These are phyloP conservation scores for Bufotes viridis DNA, from an alignment of 2,797 vertebrate genomes.

Conservation along the genomic window DNA sequence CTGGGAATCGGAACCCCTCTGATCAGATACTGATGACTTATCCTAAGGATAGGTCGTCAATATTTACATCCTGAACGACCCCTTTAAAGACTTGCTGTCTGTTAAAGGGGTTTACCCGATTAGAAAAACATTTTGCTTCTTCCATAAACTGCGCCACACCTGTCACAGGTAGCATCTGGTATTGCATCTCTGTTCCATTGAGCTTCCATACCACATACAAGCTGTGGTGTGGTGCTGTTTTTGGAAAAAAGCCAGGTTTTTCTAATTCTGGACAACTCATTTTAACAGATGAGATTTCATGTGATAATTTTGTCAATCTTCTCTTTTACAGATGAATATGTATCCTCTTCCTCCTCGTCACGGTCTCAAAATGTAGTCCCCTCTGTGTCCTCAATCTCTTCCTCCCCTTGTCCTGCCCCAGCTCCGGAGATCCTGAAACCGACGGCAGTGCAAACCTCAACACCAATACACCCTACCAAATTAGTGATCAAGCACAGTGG, in stretches of 20 bases:
- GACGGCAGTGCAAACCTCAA: neutral
- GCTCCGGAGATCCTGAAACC: conserved; percentile 59
- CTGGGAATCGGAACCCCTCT: too few relatives aligned
- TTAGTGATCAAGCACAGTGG: conserved; percentile 91
- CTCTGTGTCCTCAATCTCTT: conserved; percentile 47
- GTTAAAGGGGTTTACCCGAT: neutral
- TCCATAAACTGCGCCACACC: too few relatives aligned
- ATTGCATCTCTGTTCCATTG: too few relatives aligned
- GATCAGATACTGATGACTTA: too few relatives aligned
- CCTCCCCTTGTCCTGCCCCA: conserved; percentile 40
- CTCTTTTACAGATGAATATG: conserved; percentile 84
- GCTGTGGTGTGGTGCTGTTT: too few relatives aligned
- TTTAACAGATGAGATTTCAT: neutral
- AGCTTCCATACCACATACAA: too few relatives aligned
- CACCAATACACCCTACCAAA: conserved; percentile 78
- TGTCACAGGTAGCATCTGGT: too few relatives aligned
- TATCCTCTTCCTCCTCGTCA: conserved; percentile 72
- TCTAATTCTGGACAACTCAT: too few relatives aligned
- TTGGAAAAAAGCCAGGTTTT: too few relatives aligned
- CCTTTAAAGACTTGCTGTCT: neutral
- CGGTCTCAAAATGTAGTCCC: conserved; percentile 66
- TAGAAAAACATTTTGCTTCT: too few relatives aligned
- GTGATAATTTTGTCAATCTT: neutral
- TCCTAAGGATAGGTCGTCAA: too few relatives aligned
- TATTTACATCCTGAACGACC: too few relatives aligned